Evolutionary conservation across 2,113 vertebrate genomes (phyloP).

Genomic region (Diadophis punctatus): DNA sequence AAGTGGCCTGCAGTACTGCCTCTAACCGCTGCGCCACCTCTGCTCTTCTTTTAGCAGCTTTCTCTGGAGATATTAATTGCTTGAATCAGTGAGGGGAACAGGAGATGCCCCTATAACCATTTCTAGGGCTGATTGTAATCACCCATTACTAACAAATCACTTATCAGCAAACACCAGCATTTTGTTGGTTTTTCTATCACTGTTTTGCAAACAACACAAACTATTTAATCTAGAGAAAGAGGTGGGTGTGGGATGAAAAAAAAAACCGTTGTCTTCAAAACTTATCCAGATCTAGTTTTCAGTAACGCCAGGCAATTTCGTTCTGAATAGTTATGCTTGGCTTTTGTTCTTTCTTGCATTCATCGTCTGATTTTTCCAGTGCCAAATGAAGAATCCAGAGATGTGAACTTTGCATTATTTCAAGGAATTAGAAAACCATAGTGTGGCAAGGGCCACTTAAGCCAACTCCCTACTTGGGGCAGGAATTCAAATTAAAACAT

Average conservation of each 20-base stretch:
- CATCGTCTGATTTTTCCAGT: neutral
- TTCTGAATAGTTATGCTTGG: neutral
- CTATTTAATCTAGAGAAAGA: neutral
- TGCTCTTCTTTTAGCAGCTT: neutral
- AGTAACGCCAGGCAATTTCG: neutral
- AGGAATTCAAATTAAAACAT: neutral
- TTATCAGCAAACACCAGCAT: neutral
- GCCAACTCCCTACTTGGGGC: neutral
- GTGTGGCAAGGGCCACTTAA: neutral
- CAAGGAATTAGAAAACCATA: neutral
- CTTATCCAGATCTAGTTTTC: neutral
- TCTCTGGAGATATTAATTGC: neutral
- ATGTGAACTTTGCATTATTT: neutral
- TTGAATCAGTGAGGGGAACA: neutral
- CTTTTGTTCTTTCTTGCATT: neutral
- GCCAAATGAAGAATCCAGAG: neutral
- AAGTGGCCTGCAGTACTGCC: too few relatives aligned
- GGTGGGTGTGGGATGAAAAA: fast-evolving
- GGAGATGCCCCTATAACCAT: neutral
- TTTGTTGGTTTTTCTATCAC: neutral
- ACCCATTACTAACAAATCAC: neutral
- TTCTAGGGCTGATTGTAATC: neutral
- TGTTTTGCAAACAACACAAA: neutral
- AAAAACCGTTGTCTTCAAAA: neutral
- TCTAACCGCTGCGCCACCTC: too few relatives aligned